Conservation (phyloP, 2,888 invertebrate genomes). For the Polydesmus complanatus region DNA sequence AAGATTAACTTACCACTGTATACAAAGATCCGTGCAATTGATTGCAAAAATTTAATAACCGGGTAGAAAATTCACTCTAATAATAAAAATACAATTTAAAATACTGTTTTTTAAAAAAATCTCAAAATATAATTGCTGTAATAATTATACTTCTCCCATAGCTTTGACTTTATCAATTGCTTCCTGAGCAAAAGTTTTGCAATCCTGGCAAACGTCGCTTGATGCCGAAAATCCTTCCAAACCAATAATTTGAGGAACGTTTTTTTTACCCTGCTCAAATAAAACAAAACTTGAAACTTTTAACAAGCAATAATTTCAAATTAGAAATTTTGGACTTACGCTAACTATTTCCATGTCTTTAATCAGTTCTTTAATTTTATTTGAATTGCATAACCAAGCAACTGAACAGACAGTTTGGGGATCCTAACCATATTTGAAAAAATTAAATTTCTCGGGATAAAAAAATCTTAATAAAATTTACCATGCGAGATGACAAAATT, state of each 20-base stretch:
- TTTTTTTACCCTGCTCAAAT: neutral
- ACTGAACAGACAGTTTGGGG: slow-evolving; percentile 18
- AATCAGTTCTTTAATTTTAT: slow-evolving; percentile 9
- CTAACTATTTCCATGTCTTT: slow-evolving; percentile 10
- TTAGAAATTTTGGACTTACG: neutral
- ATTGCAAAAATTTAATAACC: neutral
- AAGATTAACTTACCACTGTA: neutral
- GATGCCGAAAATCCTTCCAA: neutral
- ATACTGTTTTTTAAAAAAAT: neutral
- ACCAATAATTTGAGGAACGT: neutral
- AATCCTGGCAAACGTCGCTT: slow-evolving; percentile 24
- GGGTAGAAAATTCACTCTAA: neutral
- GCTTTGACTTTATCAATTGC: slow-evolving; percentile 38
- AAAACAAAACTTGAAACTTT: neutral
- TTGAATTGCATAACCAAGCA: slow-evolving; percentile 18
- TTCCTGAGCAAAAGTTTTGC: slow-evolving; percentile 24
- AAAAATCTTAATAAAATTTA: neutral
- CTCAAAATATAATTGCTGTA: neutral
- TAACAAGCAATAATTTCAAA: neutral
- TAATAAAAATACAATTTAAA: neutral
- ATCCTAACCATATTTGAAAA: slow-evolving; percentile 11
- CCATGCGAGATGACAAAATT: slow-evolving; percentile 73
- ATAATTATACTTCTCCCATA: slow-evolving; percentile 29
- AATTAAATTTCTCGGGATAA: neutral
- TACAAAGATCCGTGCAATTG: slow-evolving; percentile 35